Base-by-base conservation (phyloP, 2,113 vertebrate species). In the Antennarius striatus region DNA sequence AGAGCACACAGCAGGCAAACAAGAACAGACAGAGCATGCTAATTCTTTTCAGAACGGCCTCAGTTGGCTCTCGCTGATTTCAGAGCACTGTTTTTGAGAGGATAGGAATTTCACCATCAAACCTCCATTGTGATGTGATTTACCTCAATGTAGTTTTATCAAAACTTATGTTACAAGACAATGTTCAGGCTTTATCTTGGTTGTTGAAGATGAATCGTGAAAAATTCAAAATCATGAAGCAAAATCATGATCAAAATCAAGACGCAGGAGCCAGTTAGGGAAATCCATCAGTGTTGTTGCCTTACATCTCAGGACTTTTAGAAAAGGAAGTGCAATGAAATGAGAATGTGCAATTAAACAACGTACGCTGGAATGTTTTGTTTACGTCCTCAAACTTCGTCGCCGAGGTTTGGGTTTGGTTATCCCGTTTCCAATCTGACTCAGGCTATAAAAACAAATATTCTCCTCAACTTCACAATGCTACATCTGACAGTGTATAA, bases 351-450 rank as follows among this genome's bases (percentile, higher is more conserved):
- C 64, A 77, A 73, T 80, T 79, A 75, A 82, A 81, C 72, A 77
- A 32, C 71, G 66, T 55, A 67, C 47, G 14, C 64, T 84, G 81
- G 79, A 80, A 87, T 72, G 73, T 72, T 56, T 87, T 60, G 52
- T 81, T 79, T 71, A 59, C 9, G 4, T 79, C 71, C 53, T 22
- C 59, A 66, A 61, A 89, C 76, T 79, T 86, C 81, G 80, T 72
- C 53, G 0, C 72, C 73, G 76, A 71, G 79, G 78, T 79, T 84
- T 72, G 28, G 79, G 68, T 84, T 88, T 80, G 76, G 52, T 75
- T 86, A 30, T 61, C 39, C 43, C 66, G 56, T 56, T 68, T 68
- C 56, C 47, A 55, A 52, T 60, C 39, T 82, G 75, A 83, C 22
- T 80, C 76, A 64, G 13, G 8, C 55, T 65, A 46, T 13, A 56